phyloP scores from a whole-genome alignment of 2,797 vertebrate species.

The Gila robusta region DNA sequence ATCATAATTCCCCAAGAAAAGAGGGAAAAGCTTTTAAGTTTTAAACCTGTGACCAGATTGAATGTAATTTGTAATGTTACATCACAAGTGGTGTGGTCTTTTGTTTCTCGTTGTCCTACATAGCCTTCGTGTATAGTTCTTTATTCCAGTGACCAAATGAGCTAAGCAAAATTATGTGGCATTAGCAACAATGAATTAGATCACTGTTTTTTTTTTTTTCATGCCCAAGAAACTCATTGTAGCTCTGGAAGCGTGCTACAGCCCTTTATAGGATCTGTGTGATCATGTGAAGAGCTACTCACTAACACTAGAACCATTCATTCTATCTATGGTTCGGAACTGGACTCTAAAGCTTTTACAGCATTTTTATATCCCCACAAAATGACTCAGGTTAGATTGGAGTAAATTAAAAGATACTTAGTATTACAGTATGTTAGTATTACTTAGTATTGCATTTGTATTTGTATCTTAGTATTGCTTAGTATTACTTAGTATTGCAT shows the following conservation, averaged over 20 bases:
- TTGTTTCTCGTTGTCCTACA: not conserved
- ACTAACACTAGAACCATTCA: conserved; percentile 6
- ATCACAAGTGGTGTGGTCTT: not conserved
- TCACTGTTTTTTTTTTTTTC: conserved; percentile 17
- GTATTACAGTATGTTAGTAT: not conserved
- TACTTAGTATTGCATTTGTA: no score
- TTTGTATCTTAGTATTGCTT: no score
- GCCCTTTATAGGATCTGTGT: conserved; percentile 46
- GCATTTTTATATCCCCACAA: not conserved
- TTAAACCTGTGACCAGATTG: not conserved
- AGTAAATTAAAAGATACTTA: not conserved
- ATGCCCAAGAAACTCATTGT: conserved; percentile 16
- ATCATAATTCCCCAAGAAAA: not conserved
- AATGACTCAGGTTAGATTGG: not conserved
- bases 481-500: not conserved
- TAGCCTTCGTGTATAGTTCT: conserved; percentile 8
- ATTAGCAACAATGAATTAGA: conserved; percentile 28
- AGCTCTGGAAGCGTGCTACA: not conserved
- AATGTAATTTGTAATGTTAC: not conserved
- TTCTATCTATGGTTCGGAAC: not conserved
- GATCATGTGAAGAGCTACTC: conserved; percentile 3
- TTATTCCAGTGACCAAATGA: conserved; percentile 28
- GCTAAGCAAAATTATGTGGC: conserved; percentile 14
- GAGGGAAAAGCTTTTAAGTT: not conserved
- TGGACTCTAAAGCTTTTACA: not conserved